Conservation (phyloP, 2,888 invertebrate genomes). For the Oxytorus armatus region DNA sequence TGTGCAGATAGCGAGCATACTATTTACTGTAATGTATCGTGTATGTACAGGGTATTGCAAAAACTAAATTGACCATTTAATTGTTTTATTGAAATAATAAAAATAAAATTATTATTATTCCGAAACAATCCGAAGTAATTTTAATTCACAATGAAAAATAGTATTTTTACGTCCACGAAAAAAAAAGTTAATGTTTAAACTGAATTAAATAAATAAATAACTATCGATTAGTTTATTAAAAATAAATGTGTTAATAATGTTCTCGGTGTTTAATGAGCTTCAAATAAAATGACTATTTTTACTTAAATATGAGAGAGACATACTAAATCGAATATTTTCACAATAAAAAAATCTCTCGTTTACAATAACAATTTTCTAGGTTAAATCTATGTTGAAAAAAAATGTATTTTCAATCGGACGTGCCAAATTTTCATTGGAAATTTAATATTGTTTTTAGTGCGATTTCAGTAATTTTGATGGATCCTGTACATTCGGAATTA, state of each 20-base stretch:
- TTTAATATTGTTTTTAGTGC: background rate
- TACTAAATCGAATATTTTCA: too few species aligned
- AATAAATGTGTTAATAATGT: too few species aligned
- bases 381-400: background rate
- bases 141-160: background rate
- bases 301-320: background rate
- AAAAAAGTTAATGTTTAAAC: too few species aligned
- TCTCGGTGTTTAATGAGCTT: too few species aligned
- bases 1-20: conserved; percentile 38
- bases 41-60: conserved; percentile 39
- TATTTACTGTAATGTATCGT: conserved; percentile 31
- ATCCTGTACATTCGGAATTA: conserved; percentile 37
- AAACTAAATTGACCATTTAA: background rate
- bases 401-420: background rate
- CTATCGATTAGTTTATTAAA: too few species aligned
- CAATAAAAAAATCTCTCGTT: too few species aligned
- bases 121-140: background rate
- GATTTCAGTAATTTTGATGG: conserved; percentile 14
- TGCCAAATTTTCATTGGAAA: background rate
- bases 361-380: background rate
- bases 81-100: background rate
- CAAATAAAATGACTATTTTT: background rate
- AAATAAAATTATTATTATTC: background rate
- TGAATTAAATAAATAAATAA: too few species aligned
- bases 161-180: too few species aligned